Evolutionary conservation across 2,797 vertebrate genomes (phyloP).

Genomic region (Rhynchotus rufescens): DNA sequence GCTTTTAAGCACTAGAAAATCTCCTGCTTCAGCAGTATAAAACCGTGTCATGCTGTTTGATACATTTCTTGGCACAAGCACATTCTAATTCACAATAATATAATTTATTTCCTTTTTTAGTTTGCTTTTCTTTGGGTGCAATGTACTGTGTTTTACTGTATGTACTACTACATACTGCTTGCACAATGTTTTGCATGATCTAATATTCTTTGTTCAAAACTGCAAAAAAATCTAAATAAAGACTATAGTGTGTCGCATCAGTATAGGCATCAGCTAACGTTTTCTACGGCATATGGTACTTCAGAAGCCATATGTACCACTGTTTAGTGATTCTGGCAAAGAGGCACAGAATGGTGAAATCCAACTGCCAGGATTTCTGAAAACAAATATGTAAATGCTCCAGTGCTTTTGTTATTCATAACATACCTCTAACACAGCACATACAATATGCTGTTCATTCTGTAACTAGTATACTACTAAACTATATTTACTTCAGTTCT

Average conservation of each 20-base stretch:
- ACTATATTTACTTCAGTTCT: slow-evolving; percentile 68
- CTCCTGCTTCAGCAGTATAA: background rate
- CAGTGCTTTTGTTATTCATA: slow-evolving; percentile 89
- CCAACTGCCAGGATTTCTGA: slow-evolving; percentile 93
- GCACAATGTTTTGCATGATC: slow-evolving; percentile 83
- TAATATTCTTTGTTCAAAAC: slow-evolving; percentile 86
- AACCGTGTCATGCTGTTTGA: slow-evolving; percentile 6
- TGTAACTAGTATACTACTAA: slow-evolving; percentile 78
- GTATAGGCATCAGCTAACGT: slow-evolving; percentile 95
- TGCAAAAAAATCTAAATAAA: slow-evolving; percentile 91
- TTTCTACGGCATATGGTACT: slow-evolving; percentile 99
- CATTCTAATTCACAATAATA: slow-evolving; percentile 37
- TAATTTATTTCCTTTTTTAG: slow-evolving; percentile 35
- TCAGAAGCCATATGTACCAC: slow-evolving; percentile 99
- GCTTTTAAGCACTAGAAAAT: background rate
- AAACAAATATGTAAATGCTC: slow-evolving; percentile 95
- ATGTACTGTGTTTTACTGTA: slow-evolving; percentile 61
- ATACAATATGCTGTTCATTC: slow-evolving; percentile 88
- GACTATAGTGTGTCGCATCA: slow-evolving; percentile 87
- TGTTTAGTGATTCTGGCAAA: slow-evolving; percentile 99
- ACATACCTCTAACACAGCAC: slow-evolving; percentile 87
- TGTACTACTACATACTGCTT: slow-evolving; percentile 75
- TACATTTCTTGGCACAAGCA: slow-evolving; percentile 52
- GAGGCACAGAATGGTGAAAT: slow-evolving; percentile 94
- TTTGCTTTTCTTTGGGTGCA: slow-evolving; percentile 66